Base-by-base conservation (phyloP, 2,797 vertebrate genomes). In the Xyrichtys novacula region DNA sequence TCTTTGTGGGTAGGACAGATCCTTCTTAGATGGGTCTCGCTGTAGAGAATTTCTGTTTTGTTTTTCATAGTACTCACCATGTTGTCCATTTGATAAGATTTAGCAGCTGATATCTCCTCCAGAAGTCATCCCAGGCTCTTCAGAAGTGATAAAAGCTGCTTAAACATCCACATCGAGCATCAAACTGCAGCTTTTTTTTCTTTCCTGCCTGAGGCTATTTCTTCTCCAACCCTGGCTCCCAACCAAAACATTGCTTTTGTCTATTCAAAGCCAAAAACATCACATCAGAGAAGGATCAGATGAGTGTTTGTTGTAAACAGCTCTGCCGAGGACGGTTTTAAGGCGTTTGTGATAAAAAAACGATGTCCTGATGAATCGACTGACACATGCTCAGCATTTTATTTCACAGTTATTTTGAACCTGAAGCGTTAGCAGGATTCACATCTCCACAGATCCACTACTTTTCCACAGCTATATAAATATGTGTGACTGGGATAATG, bases 241-340 rank as follows among this genome's bases (percentile, higher is more conserved):
- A 74, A 40, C 48, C 36, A 61, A 78, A 84, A 61, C 42, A 32
- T 26, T 40, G 25, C 39, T 60, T 64, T 74, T 80, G 60, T 63
- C 54, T 63, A 16, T 46, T n/a, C 69, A 7, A 56, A 80, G 67
- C 44, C 58, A 54, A 70, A n/a, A 75, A 76, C 67, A 62, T 11
- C 36, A 76, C 59, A 85, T 76, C 75, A 72, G 54, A 76, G 69
- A 31, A 8, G 56, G 20, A 28, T 59, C 36, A 46, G 12, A 47
- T 44, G 29, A 39, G 54, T 8, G 31, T 39, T 39, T 75, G 31
- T 68, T 39, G 44, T 15, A 15, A 65, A 50, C 19, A 42, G 10
- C 58, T 68, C 50, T 23, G 70, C 20, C 14, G n/a, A 40, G 61
- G 12, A 17, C 29, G 23, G 25, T 61, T 73, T 46, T 32, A 8